phyloP scores from a whole-genome alignment of 2,797 vertebrate genomes.

The Pipistrellus pygmaeus region DNA sequence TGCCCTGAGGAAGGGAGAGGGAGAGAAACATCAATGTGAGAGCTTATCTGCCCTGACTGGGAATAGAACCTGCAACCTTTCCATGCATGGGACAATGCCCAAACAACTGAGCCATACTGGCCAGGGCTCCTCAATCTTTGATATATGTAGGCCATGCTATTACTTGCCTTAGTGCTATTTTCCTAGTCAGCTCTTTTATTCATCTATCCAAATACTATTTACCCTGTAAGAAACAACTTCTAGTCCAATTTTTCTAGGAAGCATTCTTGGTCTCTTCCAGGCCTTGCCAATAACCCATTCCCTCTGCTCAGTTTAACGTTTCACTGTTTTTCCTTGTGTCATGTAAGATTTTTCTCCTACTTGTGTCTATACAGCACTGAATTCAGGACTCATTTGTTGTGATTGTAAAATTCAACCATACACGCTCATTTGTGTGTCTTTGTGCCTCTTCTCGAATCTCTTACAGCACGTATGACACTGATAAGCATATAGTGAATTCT shows the following conservation, averaged over 20 bases:
- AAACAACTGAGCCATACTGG: background rate
- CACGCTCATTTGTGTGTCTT: background rate
- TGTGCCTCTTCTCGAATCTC: background rate
- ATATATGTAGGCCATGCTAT: background rate
- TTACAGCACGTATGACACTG: background rate
- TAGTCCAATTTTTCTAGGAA: background rate
- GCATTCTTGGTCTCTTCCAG: background rate
- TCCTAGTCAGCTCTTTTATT: background rate
- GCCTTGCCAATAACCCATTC: background rate
- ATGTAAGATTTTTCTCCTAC: background rate
- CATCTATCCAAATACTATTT: background rate
- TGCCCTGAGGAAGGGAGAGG: background rate
- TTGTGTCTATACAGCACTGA: background rate
- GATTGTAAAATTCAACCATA: background rate
- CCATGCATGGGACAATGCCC: background rate
- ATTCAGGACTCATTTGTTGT: background rate
- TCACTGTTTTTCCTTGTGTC: background rate
- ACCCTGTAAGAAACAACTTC: background rate
- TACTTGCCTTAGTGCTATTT: background rate
- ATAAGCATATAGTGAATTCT: background rate
- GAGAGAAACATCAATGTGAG: background rate
- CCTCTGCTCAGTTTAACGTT: background rate
- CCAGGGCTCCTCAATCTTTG: background rate
- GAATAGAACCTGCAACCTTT: background rate
- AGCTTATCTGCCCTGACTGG: background rate